Conservation (phyloP, 1,140 invertebrate species). For the Holotrichia oblita region DNA sequence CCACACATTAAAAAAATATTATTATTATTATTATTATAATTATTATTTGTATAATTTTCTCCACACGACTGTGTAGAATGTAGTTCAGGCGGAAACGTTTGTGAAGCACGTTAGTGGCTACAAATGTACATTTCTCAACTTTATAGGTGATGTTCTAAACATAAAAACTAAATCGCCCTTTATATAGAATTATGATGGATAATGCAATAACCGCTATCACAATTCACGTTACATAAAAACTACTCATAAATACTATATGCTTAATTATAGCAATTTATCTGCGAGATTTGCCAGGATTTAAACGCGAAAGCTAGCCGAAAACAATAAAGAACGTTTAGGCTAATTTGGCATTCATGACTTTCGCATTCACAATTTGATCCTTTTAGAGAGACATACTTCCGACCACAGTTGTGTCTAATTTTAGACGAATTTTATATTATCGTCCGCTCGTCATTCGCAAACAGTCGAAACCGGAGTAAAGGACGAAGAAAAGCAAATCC, state of each 20-base stretch:
- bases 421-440: slow-evolving; percentile 29
- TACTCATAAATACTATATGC: not conserved
- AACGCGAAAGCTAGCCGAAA: not conserved
- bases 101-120: too few relatives aligned
- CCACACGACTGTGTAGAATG: too few relatives aligned
- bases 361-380: slow-evolving; percentile 8
- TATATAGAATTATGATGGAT: too few relatives aligned
- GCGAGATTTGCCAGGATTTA: slow-evolving; percentile 6
- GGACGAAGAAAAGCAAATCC: slow-evolving; percentile 7
- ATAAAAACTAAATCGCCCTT: too few relatives aligned
- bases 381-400: not conserved
- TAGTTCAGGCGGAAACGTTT: too few relatives aligned
- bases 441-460: slow-evolving; percentile 1
- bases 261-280: slow-evolving; percentile 13
- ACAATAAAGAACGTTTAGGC: slow-evolving; percentile 25
- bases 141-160: too few relatives aligned
- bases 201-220: too few relatives aligned
- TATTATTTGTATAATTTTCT: too few relatives aligned
- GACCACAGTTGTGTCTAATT: not conserved
- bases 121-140: too few relatives aligned
- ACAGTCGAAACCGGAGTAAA: not conserved
- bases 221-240: too few relatives aligned
- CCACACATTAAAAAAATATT: too few relatives aligned
- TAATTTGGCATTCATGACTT: slow-evolving; percentile 32
- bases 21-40: too few relatives aligned